Evolutionary conservation across 2,797 vertebrate species (phyloP).

Genomic region (Crotalus adamanteus): DNA sequence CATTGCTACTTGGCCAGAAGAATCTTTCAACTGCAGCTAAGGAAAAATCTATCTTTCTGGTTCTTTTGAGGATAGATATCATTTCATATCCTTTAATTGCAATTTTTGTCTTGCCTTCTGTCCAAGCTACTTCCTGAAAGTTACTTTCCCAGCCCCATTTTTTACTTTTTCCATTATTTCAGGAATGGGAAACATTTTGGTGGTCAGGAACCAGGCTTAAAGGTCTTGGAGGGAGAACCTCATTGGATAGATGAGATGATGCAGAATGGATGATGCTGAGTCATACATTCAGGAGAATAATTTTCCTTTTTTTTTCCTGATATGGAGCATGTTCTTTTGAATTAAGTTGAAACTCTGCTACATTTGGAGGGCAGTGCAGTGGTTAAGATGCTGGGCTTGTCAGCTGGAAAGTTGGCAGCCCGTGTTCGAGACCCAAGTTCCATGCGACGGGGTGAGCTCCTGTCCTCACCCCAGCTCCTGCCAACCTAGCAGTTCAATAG

Average conservation of each 20-base stretch:
- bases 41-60: neutral
- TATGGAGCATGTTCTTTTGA: neutral
- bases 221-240: neutral
- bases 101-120: constrained; percentile 45
- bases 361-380: neutral
- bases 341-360: neutral
- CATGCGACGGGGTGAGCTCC: neutral
- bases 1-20: constrained; percentile 18
- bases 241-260: neutral
- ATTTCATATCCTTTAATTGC: constrained; percentile 26
- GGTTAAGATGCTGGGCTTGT: neutral
- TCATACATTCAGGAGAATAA: neutral
- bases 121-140: constrained; percentile 14
- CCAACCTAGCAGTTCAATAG: neutral
- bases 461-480: neutral
- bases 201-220: neutral
- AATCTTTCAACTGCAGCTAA: constrained; percentile 31
- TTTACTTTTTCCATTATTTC: constrained; percentile 42
- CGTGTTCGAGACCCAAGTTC: neutral
- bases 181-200: neutral
- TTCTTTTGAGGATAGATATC: constrained; percentile 11
- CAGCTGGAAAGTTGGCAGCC: neutral
- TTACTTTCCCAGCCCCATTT: neutral
- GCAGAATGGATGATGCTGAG: neutral
- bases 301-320: neutral